A percentile compares a stretch with the other conserved stretches of the same genome.
Evolutionary conservation across 2,888 invertebrate species (phyloP).

Genomic region (Perizoma affinitatum): DNA sequence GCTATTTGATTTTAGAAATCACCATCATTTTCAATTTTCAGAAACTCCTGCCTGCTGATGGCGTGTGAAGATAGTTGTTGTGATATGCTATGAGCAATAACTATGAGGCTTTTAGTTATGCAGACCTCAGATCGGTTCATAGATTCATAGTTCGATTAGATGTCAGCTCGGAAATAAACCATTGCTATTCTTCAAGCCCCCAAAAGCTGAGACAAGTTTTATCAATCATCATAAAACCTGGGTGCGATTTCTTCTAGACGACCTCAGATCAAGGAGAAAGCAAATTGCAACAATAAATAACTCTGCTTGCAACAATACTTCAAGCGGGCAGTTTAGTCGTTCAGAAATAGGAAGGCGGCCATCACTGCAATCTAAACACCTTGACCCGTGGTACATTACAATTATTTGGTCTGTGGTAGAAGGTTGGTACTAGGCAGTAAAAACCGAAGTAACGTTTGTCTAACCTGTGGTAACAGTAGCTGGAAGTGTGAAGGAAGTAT

Average conservation of each 20-base stretch:
- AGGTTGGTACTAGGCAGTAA: neutral
- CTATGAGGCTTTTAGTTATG: too few relatives aligned
- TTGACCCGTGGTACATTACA: conserved; percentile 41
- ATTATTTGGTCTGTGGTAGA: conserved; percentile 4
- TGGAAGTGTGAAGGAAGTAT: too few relatives aligned
- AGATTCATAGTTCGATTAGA: too few relatives aligned
- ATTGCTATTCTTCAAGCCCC: too few relatives aligned
- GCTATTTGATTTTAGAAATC: too few relatives aligned
- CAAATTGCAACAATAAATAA: conserved; percentile 29
- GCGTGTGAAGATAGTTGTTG: too few relatives aligned
- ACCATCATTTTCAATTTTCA: too few relatives aligned
- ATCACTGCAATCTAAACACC: conserved; percentile 41
- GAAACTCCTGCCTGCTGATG: too few relatives aligned
- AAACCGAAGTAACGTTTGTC: neutral
- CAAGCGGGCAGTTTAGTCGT: conserved; percentile 11
- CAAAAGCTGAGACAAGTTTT: too few relatives aligned
- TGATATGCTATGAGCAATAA: too few relatives aligned
- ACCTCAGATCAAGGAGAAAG: conserved; percentile 27
- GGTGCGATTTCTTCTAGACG: conserved; percentile 12
- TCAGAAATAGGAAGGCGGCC: conserved; percentile 41
- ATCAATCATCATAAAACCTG: conserved; percentile 1
- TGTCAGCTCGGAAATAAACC: too few relatives aligned
- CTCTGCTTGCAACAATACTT: conserved; percentile 28
- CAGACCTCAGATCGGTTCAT: too few relatives aligned
- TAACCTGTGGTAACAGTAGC: neutral